A percentile compares a stretch with the other conserved stretches of the same genome.
Conservation (phyloP, 2,888 invertebrate species). For the Adela reaumurella region DNA sequence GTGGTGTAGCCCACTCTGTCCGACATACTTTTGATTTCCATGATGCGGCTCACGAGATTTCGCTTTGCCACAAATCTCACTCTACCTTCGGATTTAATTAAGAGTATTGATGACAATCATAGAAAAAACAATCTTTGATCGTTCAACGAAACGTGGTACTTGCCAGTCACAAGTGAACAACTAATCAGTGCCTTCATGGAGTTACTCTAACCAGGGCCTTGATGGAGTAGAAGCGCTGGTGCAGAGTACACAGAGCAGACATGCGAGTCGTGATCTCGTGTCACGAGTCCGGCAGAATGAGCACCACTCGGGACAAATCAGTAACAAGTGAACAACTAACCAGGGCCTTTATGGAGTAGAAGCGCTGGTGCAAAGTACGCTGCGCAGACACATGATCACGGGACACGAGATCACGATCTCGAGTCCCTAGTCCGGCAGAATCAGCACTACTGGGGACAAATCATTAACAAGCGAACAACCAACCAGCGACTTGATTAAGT, state of each 20-base stretch:
- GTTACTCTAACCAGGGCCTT: conserved; percentile 57
- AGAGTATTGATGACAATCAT: no score
- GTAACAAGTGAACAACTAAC: conserved; percentile 30
- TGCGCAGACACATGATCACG: conserved; percentile 47
- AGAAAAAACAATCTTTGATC: no score
- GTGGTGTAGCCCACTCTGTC: no score
- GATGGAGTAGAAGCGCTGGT: conserved; percentile 35
- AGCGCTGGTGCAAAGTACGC: conserved; percentile 41
- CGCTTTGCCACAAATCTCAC: no score
- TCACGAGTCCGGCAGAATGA: conserved; percentile 65
- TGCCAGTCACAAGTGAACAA: no score
- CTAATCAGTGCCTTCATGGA: no score
- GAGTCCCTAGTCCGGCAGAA: conserved; percentile 63
- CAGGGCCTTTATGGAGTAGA: conserved; percentile 44
- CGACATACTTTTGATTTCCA: no score
- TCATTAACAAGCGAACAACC: no score
- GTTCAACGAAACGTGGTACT: no score
- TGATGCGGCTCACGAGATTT: no score
- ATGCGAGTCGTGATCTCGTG: conserved; percentile 41
- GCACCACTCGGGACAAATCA: conserved; percentile 45
- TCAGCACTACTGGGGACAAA: conserved; percentile 45
- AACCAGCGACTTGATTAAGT: conserved; percentile 48
- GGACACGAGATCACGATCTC: conserved; percentile 37
- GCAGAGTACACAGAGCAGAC: conserved; percentile 45
- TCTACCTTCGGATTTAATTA: no score